A percentile compares a stretch with the other conserved stretches of the same genome.
These are phyloP conservation scores for Matsumyia berberina DNA, from an alignment of 2,888 invertebrate species.

Conservation along the genomic window DNA sequence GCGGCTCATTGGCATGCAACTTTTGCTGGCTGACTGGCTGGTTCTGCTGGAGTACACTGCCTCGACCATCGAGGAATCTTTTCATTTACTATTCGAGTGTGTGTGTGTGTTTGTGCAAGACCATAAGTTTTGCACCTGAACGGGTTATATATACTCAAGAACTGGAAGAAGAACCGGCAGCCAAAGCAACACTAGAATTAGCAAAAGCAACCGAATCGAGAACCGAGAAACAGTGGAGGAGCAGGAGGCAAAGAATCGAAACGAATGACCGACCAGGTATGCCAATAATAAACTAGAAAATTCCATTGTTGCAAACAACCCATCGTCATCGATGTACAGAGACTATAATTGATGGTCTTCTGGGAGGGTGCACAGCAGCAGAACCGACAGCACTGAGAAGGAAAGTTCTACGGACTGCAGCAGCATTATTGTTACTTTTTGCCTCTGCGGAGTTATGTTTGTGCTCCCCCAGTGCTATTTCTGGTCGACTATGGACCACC, in stretches of 20 bases:
- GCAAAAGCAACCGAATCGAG: slow-evolving; percentile 37
- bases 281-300: slow-evolving; percentile 76
- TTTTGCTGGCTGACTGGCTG: slow-evolving; percentile 21
- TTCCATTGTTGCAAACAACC: slow-evolving; percentile 76
- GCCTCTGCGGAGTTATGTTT: slow-evolving; percentile 30
- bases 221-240: neutral
- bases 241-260: slow-evolving; percentile 54
- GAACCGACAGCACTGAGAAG: slow-evolving; percentile 45
- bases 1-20: slow-evolving; percentile 69
- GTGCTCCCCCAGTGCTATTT: slow-evolving; percentile 17
- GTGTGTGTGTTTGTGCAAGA: slow-evolving; percentile 18
- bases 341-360: slow-evolving; percentile 72
- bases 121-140: slow-evolving; percentile 55
- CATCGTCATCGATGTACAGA: slow-evolving; percentile 63
- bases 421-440: slow-evolving; percentile 62
- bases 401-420: slow-evolving; percentile 70
- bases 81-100: slow-evolving; percentile 55
- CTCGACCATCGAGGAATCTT: slow-evolving; percentile 59
- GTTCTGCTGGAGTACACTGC: slow-evolving; percentile 6
- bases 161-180: slow-evolving; percentile 43
- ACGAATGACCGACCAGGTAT: slow-evolving; percentile 76
- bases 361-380: slow-evolving; percentile 47
- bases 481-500: slow-evolving; percentile 28
- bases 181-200: slow-evolving; percentile 60
- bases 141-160: slow-evolving; percentile 41